Base-by-base conservation (phyloP, 35 echinoderm and acorn worm genomes). In the Lytechinus pictus region DNA sequence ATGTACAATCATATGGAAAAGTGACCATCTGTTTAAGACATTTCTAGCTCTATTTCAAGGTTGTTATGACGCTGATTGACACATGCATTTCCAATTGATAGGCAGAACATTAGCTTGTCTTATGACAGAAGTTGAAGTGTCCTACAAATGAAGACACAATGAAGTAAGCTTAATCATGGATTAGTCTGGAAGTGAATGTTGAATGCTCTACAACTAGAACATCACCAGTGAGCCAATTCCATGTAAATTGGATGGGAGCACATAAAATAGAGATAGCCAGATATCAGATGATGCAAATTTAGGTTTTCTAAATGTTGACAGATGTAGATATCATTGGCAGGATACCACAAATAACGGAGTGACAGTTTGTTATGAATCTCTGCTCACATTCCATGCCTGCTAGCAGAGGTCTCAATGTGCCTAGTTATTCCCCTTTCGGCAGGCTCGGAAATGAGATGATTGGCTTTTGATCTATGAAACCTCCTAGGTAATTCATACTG, bases 361-460 rank as follows among this genome's bases (percentile, higher is more conserved):
- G 88, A 90, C 88, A 90, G 88, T 90, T 90, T 79, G 66, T 79
- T 79, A 79, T 79, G 66, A 79, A 79, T 79, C 66, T 79, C 66
- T 19, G 21, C 66, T 79, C 66, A 79, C 66, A 79, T 79, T 79
- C 66, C 66, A 79, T 19, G 11, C 19, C 66, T 79, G 19, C 19
- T 79, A 79, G 66, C 12, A 79, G 66, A 79, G 66, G 66, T 79
- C 66, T 79, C 19, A 24, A 79, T 79, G 66, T 79, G 66, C 66
- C 66, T 79, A 24, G 66, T 79, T 58, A 79, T 79, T 79, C 19
- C 66, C 66, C 66, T 79, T 79, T 24, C 66, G 66, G 66, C 66
- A 79, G 4, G 66, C 66, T 79, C 66, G 66, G 66, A 79, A 79
- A 79, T 79, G 66, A 79, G 66, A 79, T 79, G 66, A 79, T 79